Conservation (phyloP, 2,113 vertebrate genomes). For the Melanocharis versteri region DNA sequence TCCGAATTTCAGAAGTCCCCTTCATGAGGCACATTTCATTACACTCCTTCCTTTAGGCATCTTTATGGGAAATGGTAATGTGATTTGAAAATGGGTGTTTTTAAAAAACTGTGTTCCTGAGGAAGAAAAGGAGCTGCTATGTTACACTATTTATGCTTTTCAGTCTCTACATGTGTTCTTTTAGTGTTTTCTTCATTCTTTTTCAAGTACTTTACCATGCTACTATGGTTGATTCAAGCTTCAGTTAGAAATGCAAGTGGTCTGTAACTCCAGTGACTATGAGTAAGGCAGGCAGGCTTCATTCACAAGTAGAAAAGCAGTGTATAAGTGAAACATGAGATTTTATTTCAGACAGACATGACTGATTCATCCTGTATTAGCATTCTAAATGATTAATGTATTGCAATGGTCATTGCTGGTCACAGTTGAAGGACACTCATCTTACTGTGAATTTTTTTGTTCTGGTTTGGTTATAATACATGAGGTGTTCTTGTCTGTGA, state of each 20-base stretch:
- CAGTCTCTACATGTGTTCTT: accelerated
- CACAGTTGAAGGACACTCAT: not conserved
- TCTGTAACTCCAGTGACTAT: not conserved
- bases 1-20: not conserved
- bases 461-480: not conserved
- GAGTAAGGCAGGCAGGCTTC: not conserved
- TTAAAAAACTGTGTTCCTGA: not conserved
- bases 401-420: not conserved
- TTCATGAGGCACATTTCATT: not conserved
- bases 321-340: not conserved
- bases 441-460: not conserved
- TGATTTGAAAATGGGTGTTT: not conserved
- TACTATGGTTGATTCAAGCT: not conserved
- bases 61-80: not conserved
- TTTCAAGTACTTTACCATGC: not conserved
- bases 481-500: not conserved
- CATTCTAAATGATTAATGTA: not conserved
- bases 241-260: not conserved
- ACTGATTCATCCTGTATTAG: not conserved
- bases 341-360: not conserved
- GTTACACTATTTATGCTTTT: not conserved
- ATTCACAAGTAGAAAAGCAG: not conserved
- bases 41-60: not conserved
- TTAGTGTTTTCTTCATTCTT: not conserved
- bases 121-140: not conserved